phyloP scores from a whole-genome alignment of 1,140 invertebrate species.

The Pararge aegeria region DNA sequence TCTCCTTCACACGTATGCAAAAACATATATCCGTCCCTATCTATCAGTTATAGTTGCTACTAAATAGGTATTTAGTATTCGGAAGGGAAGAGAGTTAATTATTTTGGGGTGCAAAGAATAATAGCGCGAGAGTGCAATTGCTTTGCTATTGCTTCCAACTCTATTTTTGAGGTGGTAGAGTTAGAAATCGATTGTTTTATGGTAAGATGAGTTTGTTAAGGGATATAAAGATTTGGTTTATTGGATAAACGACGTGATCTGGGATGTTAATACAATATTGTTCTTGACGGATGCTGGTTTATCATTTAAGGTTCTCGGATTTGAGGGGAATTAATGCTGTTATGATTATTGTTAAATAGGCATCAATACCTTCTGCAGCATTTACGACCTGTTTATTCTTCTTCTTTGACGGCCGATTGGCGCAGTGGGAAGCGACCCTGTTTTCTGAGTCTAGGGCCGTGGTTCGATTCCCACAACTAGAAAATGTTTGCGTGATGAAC shows the following conservation, averaged over 20 bases:
- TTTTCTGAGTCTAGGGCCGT: too few relatives aligned
- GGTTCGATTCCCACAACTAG: too few relatives aligned
- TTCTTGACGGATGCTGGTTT: conserved; percentile 35
- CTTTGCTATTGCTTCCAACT: conserved; percentile 8
- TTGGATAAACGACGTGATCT: conserved; percentile 47
- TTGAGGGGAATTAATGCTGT: conserved; percentile 1
- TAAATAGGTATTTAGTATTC: conserved; percentile 78
- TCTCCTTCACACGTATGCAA: conserved; percentile 45
- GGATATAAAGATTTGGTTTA: conserved; percentile 48
- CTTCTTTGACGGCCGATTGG: too few relatives aligned
- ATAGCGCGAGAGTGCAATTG: conserved; percentile 43
- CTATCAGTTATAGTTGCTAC: conserved; percentile 54
- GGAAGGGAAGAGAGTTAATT: conserved; percentile 73
- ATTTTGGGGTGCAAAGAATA: conserved; percentile 68
- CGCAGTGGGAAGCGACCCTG: too few relatives aligned
- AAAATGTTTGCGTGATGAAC: too few relatives aligned
- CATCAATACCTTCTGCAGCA: not conserved
- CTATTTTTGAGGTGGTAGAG: conserved; percentile 36
- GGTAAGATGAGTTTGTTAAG: conserved; percentile 26
- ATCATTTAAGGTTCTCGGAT: conserved; percentile 8
- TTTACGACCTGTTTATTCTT: too few relatives aligned
- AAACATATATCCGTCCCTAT: conserved; percentile 31
- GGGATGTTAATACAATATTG: conserved; percentile 49
- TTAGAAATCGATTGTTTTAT: conserved; percentile 30
- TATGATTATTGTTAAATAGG: not conserved